Conservation (phyloP, 2,113 vertebrate species). For the Eudorcas thomsonii region DNA sequence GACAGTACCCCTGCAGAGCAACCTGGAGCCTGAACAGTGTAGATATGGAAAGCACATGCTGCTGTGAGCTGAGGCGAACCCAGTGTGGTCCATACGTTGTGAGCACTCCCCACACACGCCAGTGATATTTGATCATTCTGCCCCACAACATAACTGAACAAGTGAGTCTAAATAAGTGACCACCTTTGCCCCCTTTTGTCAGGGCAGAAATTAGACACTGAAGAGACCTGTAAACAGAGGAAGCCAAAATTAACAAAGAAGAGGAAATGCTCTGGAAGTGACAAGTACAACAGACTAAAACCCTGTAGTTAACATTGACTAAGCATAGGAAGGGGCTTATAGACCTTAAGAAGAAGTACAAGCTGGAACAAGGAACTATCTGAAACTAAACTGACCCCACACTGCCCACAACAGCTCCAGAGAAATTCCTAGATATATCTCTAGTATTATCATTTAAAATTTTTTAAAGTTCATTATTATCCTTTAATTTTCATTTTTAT, state of each 20-base stretch:
- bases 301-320: not conserved
- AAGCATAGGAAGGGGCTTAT: not conserved
- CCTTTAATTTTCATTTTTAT: not conserved
- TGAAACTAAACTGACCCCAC: not conserved
- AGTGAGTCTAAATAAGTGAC: not conserved
- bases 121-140: not conserved
- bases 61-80: not conserved
- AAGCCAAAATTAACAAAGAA: not conserved
- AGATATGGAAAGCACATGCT: not conserved
- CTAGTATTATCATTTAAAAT: accelerated
- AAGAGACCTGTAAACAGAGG: not conserved
- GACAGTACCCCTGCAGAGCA: not conserved
- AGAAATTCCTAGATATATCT: not conserved
- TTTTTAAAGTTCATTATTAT: not conserved
- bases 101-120: not conserved
- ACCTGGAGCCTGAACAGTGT: not conserved
- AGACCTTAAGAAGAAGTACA: not conserved
- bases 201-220: not conserved
- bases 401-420: not conserved
- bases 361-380: not conserved
- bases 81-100: not conserved
- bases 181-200: not conserved
- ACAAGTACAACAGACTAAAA: not conserved
- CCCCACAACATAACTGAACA: not conserved
- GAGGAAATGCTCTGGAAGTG: not conserved